Percentiles rank a stretch among this genome's conserved stretches.
Evolutionary conservation across 2,888 invertebrate species (phyloP).

Genomic region (Rhagonycha fulva): DNA sequence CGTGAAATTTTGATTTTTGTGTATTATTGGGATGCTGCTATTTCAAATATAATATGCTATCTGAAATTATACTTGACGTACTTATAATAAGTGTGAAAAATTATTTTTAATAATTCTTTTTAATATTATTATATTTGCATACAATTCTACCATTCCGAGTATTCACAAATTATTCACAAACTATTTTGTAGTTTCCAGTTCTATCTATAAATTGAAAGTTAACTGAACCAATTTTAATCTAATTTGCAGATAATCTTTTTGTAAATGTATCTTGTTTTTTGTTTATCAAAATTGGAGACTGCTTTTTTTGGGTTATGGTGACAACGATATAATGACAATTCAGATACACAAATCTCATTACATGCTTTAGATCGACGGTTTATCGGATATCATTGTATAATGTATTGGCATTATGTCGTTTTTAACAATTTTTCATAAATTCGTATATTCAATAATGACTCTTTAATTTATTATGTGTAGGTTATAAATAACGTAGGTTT

Average conservation of each 20-base stretch:
- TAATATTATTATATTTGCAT: too few species aligned
- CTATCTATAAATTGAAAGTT: too few species aligned
- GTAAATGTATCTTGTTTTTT: slow-evolving; percentile 35
- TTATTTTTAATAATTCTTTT: too few species aligned
- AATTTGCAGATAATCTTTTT: slow-evolving; percentile 27
- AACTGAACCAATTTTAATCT: too few species aligned
- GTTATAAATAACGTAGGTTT: background rate
- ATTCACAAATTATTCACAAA: too few species aligned
- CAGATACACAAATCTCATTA: slow-evolving; percentile 40
- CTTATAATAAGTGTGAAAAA: too few species aligned
- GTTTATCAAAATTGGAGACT: slow-evolving; percentile 43
- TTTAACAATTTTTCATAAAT: background rate
- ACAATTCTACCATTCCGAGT: too few species aligned
- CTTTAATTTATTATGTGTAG: background rate
- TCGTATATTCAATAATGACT: background rate
- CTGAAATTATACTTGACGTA: too few species aligned
- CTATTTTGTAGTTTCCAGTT: too few species aligned
- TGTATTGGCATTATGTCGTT: slow-evolving; percentile 1
- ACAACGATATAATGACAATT: slow-evolving; percentile 40
- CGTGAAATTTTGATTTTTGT: too few species aligned
- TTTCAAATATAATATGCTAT: too few species aligned
- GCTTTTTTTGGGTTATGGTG: slow-evolving; percentile 41
- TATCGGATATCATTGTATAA: slow-evolving; percentile 22
- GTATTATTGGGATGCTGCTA: too few species aligned
- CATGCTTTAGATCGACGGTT: slow-evolving; percentile 30